Evolutionary conservation across 2,113 vertebrate species (phyloP), one percentile per base, ranked within the genome.

Genomic region (Eretmochelys imbricata): DNA sequence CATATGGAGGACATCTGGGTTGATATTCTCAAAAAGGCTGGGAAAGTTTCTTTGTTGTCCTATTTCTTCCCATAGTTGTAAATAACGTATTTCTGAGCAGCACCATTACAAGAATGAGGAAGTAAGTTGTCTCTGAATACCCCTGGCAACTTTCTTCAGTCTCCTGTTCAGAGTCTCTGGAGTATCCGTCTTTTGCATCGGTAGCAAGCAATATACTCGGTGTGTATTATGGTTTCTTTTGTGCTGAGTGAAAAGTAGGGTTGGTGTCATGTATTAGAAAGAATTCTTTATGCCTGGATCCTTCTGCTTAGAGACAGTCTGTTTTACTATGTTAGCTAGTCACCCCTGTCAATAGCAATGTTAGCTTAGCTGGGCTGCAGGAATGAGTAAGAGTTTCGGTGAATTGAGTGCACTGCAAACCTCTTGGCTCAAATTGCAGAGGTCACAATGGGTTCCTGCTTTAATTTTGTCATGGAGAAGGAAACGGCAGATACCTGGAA

Each of bases 221-320:
- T 31, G 69, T 1, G 2, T 1, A 0, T 0, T 11, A 0, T 1
- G 4, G 72, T 54, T 17, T 10, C 13, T 12, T 49, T 35, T 17
- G 20, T 1, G 1, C 76, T 0, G 7, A 19, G 79, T 0, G 22
- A 50, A 46, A 31, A 0, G 19, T 1, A 10, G 57, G 0, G 2
- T 65, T 24, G 0, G 27, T 1, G 20, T 25, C 1, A 1, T 24
- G 42, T 10, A 24, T 7, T 50, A 1, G 17, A 14, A 81, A 84
- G 82, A 49, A 16, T 69, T 82, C 85, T 29, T 20, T 2, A 2
- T 11, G 55, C 48, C 2, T 2, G 48, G 35, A 6, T 69, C 38
- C 76, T 55, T 48, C 83, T 75, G 80, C 65, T 20, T 2, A 4
- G 46, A 72, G 76, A 65, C 51, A 17, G 4, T 0, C 27, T 38